These are phyloP conservation scores for Danio tinwini DNA, from an alignment of 2,797 vertebrate species.

Conservation along the genomic window DNA sequence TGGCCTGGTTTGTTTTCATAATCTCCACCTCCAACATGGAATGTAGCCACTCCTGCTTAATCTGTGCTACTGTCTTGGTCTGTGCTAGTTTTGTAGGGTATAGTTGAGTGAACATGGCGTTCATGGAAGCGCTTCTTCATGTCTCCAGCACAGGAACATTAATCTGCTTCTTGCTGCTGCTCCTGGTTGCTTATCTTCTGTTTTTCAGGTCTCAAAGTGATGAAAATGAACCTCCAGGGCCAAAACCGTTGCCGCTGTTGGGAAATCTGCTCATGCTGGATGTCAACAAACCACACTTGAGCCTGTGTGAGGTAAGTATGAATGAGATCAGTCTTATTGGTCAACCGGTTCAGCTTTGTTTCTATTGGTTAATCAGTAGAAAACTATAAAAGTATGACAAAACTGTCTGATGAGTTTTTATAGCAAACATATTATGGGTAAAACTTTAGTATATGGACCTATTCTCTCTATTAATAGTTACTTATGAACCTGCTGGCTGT, in stretches of 20 bases:
- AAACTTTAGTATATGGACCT: too few relatives aligned
- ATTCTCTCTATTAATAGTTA: too few relatives aligned
- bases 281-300: constrained; percentile 56
- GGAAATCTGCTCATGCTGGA: constrained; percentile 72
- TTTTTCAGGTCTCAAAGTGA: constrained; percentile 11
- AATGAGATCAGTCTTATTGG: neutral
- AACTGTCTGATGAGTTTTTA: neutral
- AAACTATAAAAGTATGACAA: neutral
- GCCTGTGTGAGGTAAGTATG: constrained; percentile 62
- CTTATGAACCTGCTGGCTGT: too few relatives aligned
- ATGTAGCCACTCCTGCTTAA: too few relatives aligned
- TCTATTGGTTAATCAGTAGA: neutral
- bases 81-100: neutral
- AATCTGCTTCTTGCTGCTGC: constrained; percentile 26
- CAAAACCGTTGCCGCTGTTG: constrained; percentile 66
- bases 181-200: constrained; percentile 57
- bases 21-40: neutral
- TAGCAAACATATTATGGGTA: neutral
- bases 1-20: neutral
- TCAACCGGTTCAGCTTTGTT: neutral
- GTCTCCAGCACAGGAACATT: constrained; percentile 17
- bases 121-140: constrained; percentile 40
- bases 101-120: constrained; percentile 26
- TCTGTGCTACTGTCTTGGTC: neutral
- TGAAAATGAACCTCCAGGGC: constrained; percentile 63